A percentile compares a stretch with the other conserved stretches of the same genome.
Evolutionary conservation across 2,113 vertebrate genomes (phyloP).

Genomic region (Mungos mungo): DNA sequence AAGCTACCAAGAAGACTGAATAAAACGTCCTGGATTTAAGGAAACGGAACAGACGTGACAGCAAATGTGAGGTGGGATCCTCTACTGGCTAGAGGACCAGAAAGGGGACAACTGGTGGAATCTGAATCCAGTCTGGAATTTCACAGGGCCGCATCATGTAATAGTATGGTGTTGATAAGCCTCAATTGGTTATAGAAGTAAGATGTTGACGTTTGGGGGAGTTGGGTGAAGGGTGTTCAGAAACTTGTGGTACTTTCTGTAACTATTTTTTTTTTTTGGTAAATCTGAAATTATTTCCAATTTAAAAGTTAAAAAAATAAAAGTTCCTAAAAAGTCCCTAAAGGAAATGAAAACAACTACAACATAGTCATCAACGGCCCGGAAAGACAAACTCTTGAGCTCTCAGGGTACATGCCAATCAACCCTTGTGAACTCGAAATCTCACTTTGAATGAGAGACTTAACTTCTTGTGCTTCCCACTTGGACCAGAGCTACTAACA

Average conservation of each 20-base stretch:
- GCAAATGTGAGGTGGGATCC: not conserved
- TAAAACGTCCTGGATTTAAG: not conserved
- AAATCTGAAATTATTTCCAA: not conserved
- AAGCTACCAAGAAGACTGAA: not conserved
- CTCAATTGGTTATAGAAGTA: not conserved
- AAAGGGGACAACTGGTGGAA: not conserved
- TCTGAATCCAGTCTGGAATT: not conserved
- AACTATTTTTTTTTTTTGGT: not conserved
- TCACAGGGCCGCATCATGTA: fast-evolving
- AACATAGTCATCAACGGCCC: not conserved
- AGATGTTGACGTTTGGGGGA: not conserved
- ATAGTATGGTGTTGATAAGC: not conserved
- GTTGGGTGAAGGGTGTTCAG: not conserved
- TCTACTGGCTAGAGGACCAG: too few species aligned
- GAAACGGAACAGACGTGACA: not conserved
- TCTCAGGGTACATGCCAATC: not conserved
- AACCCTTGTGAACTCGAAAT: not conserved
- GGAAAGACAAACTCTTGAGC: not conserved
- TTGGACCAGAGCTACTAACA: not conserved
- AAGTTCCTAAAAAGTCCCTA: not conserved
- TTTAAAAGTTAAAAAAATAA: not conserved
- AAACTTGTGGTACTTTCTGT: not conserved
- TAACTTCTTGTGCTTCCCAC: not conserved
- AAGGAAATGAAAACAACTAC: not conserved
- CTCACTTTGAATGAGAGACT: not conserved